Evolutionary conservation across 2,797 vertebrate species (phyloP).

Genomic region (Melanotaenia trifasciata): DNA sequence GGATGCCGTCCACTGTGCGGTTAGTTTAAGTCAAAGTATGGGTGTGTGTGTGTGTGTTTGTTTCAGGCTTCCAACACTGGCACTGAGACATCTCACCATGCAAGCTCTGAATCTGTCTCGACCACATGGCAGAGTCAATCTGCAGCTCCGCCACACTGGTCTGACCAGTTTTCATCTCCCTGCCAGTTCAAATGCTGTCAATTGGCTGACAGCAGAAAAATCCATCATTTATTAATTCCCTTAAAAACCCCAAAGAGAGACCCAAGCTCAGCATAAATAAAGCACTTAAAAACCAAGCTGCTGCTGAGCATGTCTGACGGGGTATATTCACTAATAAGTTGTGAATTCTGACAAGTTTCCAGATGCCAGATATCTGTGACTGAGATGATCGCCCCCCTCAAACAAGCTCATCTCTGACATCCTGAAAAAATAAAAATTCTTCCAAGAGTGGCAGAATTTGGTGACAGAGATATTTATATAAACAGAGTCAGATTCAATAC

Average conservation of each 20-base stretch:
- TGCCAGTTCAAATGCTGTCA: slow-evolving; percentile 76
- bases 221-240: slow-evolving; percentile 79
- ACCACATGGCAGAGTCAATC: slow-evolving; percentile 52
- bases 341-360: slow-evolving; percentile 63
- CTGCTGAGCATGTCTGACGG: slow-evolving; percentile 61
- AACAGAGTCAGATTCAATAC: neutral
- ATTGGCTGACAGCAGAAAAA: slow-evolving; percentile 68
- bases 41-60: slow-evolving; percentile 19
- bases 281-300: slow-evolving; percentile 69
- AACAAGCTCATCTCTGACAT: slow-evolving; percentile 17
- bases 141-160: slow-evolving; percentile 22
- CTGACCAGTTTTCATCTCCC: slow-evolving; percentile 50
- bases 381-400: slow-evolving; percentile 50
- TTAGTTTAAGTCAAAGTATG: slow-evolving; percentile 15
- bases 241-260: slow-evolving; percentile 76
- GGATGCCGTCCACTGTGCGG: slow-evolving; percentile 40
- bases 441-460: neutral
- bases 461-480: slow-evolving; percentile 2
- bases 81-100: slow-evolving; percentile 43
- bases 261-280: slow-evolving; percentile 65
- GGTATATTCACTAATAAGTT: slow-evolving; percentile 53
- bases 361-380: slow-evolving; percentile 57
- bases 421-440: slow-evolving; percentile 14
- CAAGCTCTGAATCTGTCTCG: slow-evolving; percentile 50
- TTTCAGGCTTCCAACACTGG: slow-evolving; percentile 36